A percentile compares a stretch with the other conserved stretches of the same genome.
These are phyloP conservation scores for Spialia ferax DNA, from an alignment of 2,888 invertebrate species.

Conservation along the genomic window DNA sequence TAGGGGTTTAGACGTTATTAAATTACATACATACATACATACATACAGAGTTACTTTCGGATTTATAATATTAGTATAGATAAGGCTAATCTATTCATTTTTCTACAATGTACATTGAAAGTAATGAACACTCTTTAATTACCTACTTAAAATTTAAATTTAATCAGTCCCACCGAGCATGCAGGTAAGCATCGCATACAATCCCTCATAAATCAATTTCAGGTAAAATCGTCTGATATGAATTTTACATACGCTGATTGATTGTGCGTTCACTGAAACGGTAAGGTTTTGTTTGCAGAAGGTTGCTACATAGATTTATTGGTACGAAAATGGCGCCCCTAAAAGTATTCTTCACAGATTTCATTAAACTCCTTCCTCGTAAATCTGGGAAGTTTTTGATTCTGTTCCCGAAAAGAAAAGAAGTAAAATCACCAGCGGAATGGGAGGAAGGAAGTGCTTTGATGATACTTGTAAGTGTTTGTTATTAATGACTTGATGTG, in stretches of 20 bases:
- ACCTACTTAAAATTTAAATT: too few species aligned
- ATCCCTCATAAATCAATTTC: background rate
- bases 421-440: too few species aligned
- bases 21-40: too few species aligned
- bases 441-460: too few species aligned
- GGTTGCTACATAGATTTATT: slow-evolving; percentile 24
- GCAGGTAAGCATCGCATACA: background rate
- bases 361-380: slow-evolving; percentile 16
- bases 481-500: too few species aligned
- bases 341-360: slow-evolving; percentile 2
- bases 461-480: too few species aligned
- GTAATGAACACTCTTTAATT: too few species aligned
- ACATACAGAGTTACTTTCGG: too few species aligned
- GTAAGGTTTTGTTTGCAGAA: background rate
- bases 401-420: slow-evolving; percentile 1
- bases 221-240: background rate
- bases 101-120: too few species aligned
- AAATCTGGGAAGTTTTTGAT: slow-evolving; percentile 19
- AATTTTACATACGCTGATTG: slow-evolving; percentile 2
- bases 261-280: slow-evolving; percentile 1
- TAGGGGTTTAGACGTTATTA: too few species aligned
- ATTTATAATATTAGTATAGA: too few species aligned
- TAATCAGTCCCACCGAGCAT: background rate
- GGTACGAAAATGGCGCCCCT: slow-evolving; percentile 7
- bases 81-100: too few species aligned